Base-by-base conservation (phyloP, 2,888 invertebrate genomes). In the Trissoscelio sp. region DNA sequence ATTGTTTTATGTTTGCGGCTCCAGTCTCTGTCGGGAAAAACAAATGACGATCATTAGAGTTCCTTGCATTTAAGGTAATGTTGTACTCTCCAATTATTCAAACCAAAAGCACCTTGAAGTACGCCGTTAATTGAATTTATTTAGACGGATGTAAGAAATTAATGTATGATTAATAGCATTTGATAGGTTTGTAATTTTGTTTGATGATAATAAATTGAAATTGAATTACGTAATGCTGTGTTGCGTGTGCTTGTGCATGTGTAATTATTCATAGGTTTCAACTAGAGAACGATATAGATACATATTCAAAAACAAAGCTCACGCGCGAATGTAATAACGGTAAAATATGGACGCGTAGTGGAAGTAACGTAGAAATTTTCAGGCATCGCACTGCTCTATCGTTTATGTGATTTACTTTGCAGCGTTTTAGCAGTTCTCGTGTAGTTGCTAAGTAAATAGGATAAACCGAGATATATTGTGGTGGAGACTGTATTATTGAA, bases 211-310 rank as follows among this genome's bases (percentile, higher is more conserved):
- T 48, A 3, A n/a, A 20, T 39, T 16, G 55, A n/a, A n/a, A n/a
- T n/a, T n/a, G n/a, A n/a, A 39, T 72, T 60, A 60, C 51, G 18
- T 72, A 34, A 70, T 28, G 7, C 9, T 11, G n/a, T 24, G 57
- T 57, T 44, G 18, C 44, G 14, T 42, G 42, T 39, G 6, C 11
- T 1, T 11, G 9, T 31, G 31, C 6, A 64, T 42, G 81, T 80
- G 51, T 79, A 73, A 83, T 83, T 86, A 83, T 73, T 20, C 44
- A 44, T 34, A 34, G 9, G 11, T 22, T 60, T 31, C 53, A 14
- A 53, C 28, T 14, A 42, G n/a, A 22, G 51, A 69, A 37, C 55
- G 62, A 70, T 62, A 62, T 11, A 53, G 31, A 62, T 53, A 44
- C 44, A 46, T 51, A 48, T 44, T 64, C 64, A 58, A 72, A 79